phyloP scores from a whole-genome alignment of 2,888 invertebrate species.

The Drosophila mercatorum region DNA sequence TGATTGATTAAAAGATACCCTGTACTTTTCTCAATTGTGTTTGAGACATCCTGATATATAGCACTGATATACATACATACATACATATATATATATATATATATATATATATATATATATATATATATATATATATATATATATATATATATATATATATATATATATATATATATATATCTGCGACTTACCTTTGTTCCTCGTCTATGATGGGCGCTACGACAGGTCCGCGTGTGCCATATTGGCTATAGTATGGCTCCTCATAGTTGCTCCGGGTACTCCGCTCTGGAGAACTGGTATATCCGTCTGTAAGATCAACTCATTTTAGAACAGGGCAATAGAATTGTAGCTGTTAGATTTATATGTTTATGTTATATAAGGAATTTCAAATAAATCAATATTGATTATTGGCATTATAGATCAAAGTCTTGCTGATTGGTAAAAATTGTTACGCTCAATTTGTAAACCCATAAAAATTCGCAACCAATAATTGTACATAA shows the following conservation, averaged over 20 bases:
- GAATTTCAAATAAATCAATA: slow-evolving; percentile 2
- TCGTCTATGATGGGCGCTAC: slow-evolving; percentile 97
- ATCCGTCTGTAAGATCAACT: slow-evolving; percentile 87
- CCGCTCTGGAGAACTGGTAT: slow-evolving; percentile 95
- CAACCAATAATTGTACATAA: slow-evolving; percentile 45
- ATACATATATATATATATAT: too few relatives aligned
- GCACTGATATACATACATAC: too few relatives aligned
- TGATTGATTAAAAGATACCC: too few relatives aligned
- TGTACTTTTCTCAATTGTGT: too few relatives aligned
- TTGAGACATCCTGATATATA: too few relatives aligned
- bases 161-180: not conserved
- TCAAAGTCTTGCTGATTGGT: slow-evolving; percentile 26
- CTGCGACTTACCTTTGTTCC: slow-evolving; percentile 87
- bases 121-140: too few relatives aligned
- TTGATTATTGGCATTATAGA: slow-evolving; percentile 4
- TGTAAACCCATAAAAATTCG: slow-evolving; percentile 46
- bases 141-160: not conserved
- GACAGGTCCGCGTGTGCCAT: slow-evolving; percentile 87
- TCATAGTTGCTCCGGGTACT: slow-evolving; percentile 91
- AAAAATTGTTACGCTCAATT: slow-evolving; percentile 29
- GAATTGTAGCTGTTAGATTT: not conserved
- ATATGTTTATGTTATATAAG: slow-evolving; percentile 4
- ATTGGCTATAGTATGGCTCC: slow-evolving; percentile 94
- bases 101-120: too few relatives aligned
- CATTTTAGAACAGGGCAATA: slow-evolving; percentile 25